Conservation (phyloP, 2,113 vertebrate species). For the Plotosus lineatus region DNA sequence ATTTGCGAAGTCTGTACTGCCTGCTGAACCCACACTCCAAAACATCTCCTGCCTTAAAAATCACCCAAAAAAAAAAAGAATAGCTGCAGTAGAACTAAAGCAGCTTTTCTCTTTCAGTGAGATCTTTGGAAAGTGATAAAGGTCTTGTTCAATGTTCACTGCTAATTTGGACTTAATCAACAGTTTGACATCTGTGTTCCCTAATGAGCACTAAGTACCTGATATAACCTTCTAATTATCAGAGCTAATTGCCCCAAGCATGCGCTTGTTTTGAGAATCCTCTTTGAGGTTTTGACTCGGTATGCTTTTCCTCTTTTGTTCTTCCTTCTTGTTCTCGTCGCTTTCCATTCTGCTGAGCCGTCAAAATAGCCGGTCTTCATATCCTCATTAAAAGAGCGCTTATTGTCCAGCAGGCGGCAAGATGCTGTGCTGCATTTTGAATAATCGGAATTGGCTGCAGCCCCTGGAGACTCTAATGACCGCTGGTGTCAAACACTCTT, state of each 20-base stretch:
- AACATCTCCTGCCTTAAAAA: neutral
- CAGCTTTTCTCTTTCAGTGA: conserved; percentile 2
- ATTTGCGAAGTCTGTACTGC: neutral
- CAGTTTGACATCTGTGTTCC: conserved; percentile 56
- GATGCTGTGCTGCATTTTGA: conserved; percentile 49
- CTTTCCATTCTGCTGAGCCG: conserved; percentile 44
- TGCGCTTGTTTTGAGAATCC: conserved; percentile 35
- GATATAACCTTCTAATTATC: conserved; percentile 63
- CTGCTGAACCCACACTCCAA: neutral
- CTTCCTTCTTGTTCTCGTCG: conserved; percentile 27
- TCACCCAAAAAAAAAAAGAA: neutral
- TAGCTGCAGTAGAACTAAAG: neutral
- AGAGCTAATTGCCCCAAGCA: conserved; percentile 47
- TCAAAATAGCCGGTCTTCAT: conserved; percentile 51
- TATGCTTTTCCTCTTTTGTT: conserved; percentile 44
- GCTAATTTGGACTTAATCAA: conserved; percentile 23
- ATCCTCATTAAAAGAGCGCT: conserved; percentile 62
- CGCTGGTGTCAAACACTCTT: conserved; percentile 43
- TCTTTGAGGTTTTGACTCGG: conserved; percentile 44
- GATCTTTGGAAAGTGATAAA: neutral
- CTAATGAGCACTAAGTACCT: conserved; percentile 64
- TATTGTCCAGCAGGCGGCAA: conserved; percentile 58
- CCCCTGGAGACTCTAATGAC: conserved; percentile 61
- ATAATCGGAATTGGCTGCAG: conserved; percentile 58
- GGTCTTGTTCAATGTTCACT: conserved; percentile 24